These are phyloP conservation scores for Bettongia penicillata DNA, from an alignment of 2,113 vertebrate genomes.

Conservation along the genomic window DNA sequence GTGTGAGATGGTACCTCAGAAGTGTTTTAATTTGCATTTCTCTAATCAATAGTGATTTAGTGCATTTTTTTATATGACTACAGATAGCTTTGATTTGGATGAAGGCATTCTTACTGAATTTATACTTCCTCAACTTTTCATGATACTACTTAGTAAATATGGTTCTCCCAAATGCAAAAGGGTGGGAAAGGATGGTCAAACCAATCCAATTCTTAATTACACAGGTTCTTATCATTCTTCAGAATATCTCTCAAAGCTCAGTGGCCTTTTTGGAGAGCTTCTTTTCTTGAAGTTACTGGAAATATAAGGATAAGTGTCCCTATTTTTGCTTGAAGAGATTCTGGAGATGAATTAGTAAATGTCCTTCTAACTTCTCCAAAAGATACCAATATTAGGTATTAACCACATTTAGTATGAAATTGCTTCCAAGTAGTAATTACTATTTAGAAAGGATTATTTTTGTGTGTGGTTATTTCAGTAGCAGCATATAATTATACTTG, in stretches of 20 bases:
- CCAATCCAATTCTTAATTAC: too few relatives aligned
- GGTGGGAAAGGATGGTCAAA: too few relatives aligned
- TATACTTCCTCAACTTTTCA: too few relatives aligned
- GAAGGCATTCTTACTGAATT: too few relatives aligned
- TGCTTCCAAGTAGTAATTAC: slow-evolving; percentile 52
- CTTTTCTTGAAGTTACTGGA: not conserved
- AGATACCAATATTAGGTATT: slow-evolving; percentile 61
- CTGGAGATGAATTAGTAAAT: slow-evolving; percentile 43
- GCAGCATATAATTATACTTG: slow-evolving; percentile 53
- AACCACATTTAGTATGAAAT: slow-evolving; percentile 49
- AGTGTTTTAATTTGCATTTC: too few relatives aligned
- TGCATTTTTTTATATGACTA: too few relatives aligned
- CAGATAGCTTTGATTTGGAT: too few relatives aligned
- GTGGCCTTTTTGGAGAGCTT: not conserved
- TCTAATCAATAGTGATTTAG: too few relatives aligned
- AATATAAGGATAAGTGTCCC: slow-evolving; percentile 21
- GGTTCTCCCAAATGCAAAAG: too few relatives aligned
- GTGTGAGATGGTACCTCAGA: too few relatives aligned
- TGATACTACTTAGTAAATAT: too few relatives aligned
- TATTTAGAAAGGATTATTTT: slow-evolving; percentile 47
- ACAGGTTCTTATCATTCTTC: too few relatives aligned
- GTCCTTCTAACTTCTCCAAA: slow-evolving; percentile 53
- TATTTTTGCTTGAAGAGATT: slow-evolving; percentile 12
- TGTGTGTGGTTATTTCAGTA: slow-evolving; percentile 48
- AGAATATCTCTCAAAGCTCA: not conserved